phyloP scores from a whole-genome alignment of 2,797 vertebrate species.

The Lophotriccus pileatus region DNA sequence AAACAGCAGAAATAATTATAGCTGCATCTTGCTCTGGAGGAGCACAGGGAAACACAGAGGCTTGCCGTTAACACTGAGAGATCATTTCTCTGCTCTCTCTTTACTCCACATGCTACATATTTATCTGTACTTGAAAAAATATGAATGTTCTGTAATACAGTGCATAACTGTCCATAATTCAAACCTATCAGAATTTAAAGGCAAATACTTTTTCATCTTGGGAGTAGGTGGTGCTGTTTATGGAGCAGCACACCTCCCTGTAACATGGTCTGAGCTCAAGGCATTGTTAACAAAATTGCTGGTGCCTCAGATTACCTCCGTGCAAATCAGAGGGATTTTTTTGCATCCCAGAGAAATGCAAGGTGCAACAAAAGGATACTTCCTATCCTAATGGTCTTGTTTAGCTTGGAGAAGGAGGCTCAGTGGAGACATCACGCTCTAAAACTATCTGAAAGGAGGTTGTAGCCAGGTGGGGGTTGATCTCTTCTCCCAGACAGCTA shows the following conservation, averaged over 20 bases:
- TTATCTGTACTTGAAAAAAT: not conserved
- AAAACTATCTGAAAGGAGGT: too few relatives aligned
- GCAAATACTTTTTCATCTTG: not conserved
- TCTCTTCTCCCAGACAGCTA: too few relatives aligned
- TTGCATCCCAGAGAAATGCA: not conserved
- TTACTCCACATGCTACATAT: not conserved
- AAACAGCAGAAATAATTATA: not conserved
- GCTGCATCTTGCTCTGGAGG: not conserved
- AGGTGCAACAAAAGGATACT: not conserved
- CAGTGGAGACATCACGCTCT: too few relatives aligned
- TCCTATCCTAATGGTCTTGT: not conserved
- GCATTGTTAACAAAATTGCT: not conserved
- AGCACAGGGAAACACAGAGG: not conserved
- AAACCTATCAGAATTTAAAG: not conserved
- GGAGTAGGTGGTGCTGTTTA: not conserved
- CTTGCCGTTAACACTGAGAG: not conserved
- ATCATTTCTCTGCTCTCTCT: not conserved
- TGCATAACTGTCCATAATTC: not conserved
- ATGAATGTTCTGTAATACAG: not conserved
- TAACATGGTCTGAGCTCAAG: not conserved
- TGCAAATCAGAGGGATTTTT: not conserved
- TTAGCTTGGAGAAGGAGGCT: too few relatives aligned
- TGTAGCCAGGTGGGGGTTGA: too few relatives aligned
- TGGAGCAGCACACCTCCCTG: fast-evolving
- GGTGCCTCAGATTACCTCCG: not conserved